A percentile compares a stretch with the other conserved stretches of the same genome.
phyloP scores from a whole-genome alignment of 2,113 vertebrate genomes.

The Syngnathus floridae region DNA sequence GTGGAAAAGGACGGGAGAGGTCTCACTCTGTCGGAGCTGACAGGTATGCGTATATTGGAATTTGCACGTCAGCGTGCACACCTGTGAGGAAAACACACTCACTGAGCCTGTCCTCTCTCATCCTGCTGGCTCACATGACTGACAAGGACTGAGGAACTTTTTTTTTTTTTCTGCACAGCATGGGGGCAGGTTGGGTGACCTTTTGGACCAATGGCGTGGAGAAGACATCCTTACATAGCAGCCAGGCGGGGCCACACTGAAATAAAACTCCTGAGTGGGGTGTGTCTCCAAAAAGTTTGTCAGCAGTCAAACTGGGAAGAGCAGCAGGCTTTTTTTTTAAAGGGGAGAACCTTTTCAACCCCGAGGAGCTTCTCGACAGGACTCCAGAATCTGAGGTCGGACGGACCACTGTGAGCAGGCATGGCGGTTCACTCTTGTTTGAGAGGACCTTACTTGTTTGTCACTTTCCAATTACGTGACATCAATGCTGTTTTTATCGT shows the following conservation, averaged over 20 bases:
- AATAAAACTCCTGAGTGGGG: constrained; percentile 77
- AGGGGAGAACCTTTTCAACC: background rate
- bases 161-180: constrained; percentile 31
- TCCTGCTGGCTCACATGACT: constrained; percentile 64
- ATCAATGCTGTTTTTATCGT: constrained; percentile 27
- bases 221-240: constrained; percentile 28
- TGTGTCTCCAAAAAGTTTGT: constrained; percentile 72
- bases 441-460: background rate
- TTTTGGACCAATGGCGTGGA: constrained; percentile 55
- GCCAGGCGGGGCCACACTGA: constrained; percentile 65
- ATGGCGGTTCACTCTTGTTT: constrained; percentile 8
- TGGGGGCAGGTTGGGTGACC: constrained; percentile 58
- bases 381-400: background rate
- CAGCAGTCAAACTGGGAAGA: constrained; percentile 54
- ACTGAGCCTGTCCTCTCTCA: constrained; percentile 46
- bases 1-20: constrained; percentile 19
- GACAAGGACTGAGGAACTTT: constrained; percentile 52
- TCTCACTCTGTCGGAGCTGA: constrained; percentile 55
- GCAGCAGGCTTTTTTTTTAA: background rate
- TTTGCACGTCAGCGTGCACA: constrained; percentile 63
- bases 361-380: background rate
- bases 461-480: background rate
- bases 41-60: constrained; percentile 70
- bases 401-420: constrained; percentile 3
- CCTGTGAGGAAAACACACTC: constrained; percentile 59